Percentiles rank a stretch among this genome's conserved stretches.
These are phyloP conservation scores for Carpatolechia fugitivella DNA, from an alignment of 2,888 invertebrate genomes.

Conservation along the genomic window DNA sequence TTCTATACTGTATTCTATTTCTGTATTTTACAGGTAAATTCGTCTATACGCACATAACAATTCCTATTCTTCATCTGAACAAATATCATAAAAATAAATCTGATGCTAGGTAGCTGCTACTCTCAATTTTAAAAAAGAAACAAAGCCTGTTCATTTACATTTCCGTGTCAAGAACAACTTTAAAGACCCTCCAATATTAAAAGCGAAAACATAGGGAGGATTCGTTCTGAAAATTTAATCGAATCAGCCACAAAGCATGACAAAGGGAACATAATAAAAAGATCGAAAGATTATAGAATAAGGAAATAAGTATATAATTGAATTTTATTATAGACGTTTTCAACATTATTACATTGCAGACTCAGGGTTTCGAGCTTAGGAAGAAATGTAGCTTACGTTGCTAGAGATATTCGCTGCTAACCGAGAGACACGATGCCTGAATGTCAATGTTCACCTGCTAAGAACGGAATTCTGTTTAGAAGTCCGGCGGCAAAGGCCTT, in stretches of 20 bases:
- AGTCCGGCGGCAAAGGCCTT: slow-evolving; percentile 31
- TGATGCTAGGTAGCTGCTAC: not conserved
- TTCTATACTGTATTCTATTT: too few relatives aligned
- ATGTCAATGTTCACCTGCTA: slow-evolving; percentile 41
- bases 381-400: slow-evolving; percentile 38
- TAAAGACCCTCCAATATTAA: not conserved
- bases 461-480: slow-evolving; percentile 34
- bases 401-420: slow-evolving; percentile 38
- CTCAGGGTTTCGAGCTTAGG: slow-evolving; percentile 30
- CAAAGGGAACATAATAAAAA: slow-evolving; percentile 21
- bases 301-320: slow-evolving; percentile 43
- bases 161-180: not conserved
- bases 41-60: too few relatives aligned
- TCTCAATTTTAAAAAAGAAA: not conserved
- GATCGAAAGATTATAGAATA: slow-evolving; percentile 25
- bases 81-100: not conserved
- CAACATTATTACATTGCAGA: slow-evolving; percentile 47
- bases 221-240: slow-evolving; percentile 29
- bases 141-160: not conserved
- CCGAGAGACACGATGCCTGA: slow-evolving; percentile 38
- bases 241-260: slow-evolving; percentile 35
- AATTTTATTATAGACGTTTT: slow-evolving; percentile 45
- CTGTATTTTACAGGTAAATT: too few relatives aligned
- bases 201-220: slow-evolving; percentile 8
- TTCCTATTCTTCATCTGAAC: too few relatives aligned